Evolutionary conservation across 1,140 invertebrate species (phyloP).

Genomic region (Bombus balteatus): DNA sequence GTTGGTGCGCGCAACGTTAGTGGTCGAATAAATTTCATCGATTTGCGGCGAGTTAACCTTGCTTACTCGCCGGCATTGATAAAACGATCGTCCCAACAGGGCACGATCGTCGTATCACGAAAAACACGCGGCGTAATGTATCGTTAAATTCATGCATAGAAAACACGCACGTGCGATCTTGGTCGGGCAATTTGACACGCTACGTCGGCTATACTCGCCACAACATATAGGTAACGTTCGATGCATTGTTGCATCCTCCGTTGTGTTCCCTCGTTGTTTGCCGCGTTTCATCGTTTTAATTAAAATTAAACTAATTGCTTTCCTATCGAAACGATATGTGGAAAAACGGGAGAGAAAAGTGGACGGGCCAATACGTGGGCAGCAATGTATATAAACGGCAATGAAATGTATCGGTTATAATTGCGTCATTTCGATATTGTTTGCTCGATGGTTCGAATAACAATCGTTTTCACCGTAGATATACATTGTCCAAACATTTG

Average conservation of each 20-base stretch:
- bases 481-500: conserved; percentile 31
- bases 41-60: conserved; percentile 10
- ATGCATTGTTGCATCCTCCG: neutral
- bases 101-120: neutral
- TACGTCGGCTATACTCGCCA: neutral
- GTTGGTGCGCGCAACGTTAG: neutral
- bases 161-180: neutral
- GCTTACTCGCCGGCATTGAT: neutral
- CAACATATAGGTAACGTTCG: too few species aligned
- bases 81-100: neutral
- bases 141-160: neutral
- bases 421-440: conserved; percentile 29
- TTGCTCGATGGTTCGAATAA: conserved; percentile 32
- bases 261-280: neutral
- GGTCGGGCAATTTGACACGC: conserved; percentile 22
- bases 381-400: neutral
- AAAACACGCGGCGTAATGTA: conserved; percentile 2
- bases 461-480: neutral
- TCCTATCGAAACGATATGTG: neutral
- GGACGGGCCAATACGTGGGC: neutral
- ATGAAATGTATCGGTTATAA: conserved; percentile 29
- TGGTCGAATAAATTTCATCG: neutral
- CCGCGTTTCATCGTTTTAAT: conserved; percentile 3
- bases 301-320: conserved; percentile 50
- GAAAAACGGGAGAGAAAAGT: neutral